phyloP scores from a whole-genome alignment of 2,113 vertebrate genomes.

The Anhinga rufa region DNA sequence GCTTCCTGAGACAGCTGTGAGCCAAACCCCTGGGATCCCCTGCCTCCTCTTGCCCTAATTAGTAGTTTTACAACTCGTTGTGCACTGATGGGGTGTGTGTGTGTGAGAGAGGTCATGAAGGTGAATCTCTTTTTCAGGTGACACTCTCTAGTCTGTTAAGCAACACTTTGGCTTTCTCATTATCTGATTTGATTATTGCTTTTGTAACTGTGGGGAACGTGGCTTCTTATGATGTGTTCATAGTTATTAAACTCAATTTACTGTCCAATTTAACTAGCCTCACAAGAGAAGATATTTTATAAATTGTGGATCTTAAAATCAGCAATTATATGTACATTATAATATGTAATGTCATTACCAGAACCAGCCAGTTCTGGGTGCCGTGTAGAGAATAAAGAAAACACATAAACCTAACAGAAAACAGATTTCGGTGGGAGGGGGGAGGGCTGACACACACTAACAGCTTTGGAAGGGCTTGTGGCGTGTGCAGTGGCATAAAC shows the following conservation, averaged over 20 bases:
- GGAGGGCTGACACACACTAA: slow-evolving; percentile 30
- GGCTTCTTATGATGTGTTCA: background rate
- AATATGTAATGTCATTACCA: slow-evolving; percentile 48
- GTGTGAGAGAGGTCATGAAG: slow-evolving; percentile 55
- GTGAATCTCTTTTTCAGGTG: slow-evolving; percentile 66
- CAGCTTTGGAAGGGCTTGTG: slow-evolving; percentile 27
- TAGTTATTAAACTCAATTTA: slow-evolving; percentile 12
- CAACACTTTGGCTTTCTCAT: slow-evolving; percentile 50
- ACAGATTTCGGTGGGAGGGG: slow-evolving; percentile 30
- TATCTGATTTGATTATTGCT: slow-evolving; percentile 32
- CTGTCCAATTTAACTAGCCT: background rate
- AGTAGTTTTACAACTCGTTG: slow-evolving; percentile 51
- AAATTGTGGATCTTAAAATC: slow-evolving; percentile 18
- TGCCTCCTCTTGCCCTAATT: slow-evolving; percentile 55
- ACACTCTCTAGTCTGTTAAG: slow-evolving; percentile 24
- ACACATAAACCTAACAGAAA: slow-evolving; percentile 61
- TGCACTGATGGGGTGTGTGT: background rate
- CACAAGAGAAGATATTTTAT: slow-evolving; percentile 3
- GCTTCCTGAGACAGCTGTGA: slow-evolving; percentile 57
- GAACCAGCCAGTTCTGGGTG: slow-evolving; percentile 41
- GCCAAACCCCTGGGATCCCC: slow-evolving; percentile 39
- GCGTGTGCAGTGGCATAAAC: slow-evolving; percentile 38
- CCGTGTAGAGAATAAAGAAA: slow-evolving; percentile 47
- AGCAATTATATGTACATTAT: background rate
- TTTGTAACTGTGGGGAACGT: background rate